Percentiles rank a stretch among this genome's conserved stretches.
These are phyloP conservation scores for Lutjanus erythropterus DNA, from an alignment of 2,113 vertebrate genomes.

Conservation along the genomic window DNA sequence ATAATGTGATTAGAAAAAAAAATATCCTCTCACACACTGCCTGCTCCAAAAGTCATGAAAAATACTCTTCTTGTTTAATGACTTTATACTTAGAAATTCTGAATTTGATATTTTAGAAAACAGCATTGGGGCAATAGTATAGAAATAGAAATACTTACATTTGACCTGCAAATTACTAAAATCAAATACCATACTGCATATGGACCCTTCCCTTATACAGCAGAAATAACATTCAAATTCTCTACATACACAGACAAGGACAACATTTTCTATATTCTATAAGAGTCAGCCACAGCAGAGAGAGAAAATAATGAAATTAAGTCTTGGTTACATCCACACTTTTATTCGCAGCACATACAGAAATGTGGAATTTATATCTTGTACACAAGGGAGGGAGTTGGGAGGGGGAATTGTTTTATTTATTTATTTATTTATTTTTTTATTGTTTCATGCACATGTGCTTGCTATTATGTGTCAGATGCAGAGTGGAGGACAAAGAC, in stretches of 20 bases:
- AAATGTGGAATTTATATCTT: slow-evolving; percentile 20
- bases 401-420: neutral
- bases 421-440: neutral
- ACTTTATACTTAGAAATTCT: too few species aligned
- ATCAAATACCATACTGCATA: too few species aligned
- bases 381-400: neutral
- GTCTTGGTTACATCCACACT: neutral
- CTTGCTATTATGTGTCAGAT: neutral
- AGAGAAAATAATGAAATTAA: slow-evolving; percentile 10
- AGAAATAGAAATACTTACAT: too few species aligned
- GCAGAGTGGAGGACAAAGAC: slow-evolving; percentile 2
- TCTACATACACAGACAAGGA: neutral
- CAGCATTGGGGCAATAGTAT: too few species aligned
- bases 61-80: too few species aligned
- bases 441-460: neutral
- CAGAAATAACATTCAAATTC: neutral
- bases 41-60: too few species aligned
- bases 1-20: too few species aligned
- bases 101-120: too few species aligned
- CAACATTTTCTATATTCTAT: slow-evolving; percentile 11
- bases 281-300: neutral
- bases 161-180: too few species aligned
- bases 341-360: slow-evolving; percentile 35
- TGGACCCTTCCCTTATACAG: too few species aligned
- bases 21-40: too few species aligned